Base-by-base conservation (phyloP, 1,140 invertebrate genomes). In the Bombus picipes region DNA sequence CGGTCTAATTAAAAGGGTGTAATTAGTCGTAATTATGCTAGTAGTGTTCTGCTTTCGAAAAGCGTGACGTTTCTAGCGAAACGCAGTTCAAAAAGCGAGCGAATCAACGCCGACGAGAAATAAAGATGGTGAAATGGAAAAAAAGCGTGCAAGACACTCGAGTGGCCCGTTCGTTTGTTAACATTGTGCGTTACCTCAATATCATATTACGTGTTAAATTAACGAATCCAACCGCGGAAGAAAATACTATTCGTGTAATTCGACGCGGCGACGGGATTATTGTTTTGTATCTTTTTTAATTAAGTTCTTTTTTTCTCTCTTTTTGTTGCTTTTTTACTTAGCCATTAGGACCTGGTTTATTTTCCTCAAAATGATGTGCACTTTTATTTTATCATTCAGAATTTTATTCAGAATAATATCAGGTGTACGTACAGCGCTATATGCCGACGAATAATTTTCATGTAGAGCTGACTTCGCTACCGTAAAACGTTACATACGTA, bases 1-100 rank as follows among this genome's bases (percentile, higher is more conserved):
- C 71, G 74, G 57, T 57, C 80, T 88, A 88, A 89, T 89, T 87
- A 85, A 78, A 89, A 79, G 39, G 72, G 83, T 76, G 79, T 78
- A 88, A 88, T 89, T 86, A 78, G 65, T 78, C 37, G 75, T 78
- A 78, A 78, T 78, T 78, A 78, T 78, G 75, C 59, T 43, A 65
- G 75, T 78, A 78, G 75, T 78, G 75, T 78, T 78, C 39, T 28
- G 75, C 37, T 41, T 78, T 78, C 39, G 75, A 66, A 66, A 78
- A 32, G 75, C 59, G 37, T 43, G 75, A 78, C 59, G 75, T 43
- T 78, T 78, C 37, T 53, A 53, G 57, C 12, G 37, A 78, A 41
- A 39, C 59, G 59, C 39, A 59, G 39, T 15, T 78, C 28, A 78
- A 78, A 41, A 59, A 39, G 9, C 37, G 34, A 28, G 59, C 53